Evolutionary conservation across 2,888 invertebrate genomes (phyloP).

Genomic region (Esperia sulphurella): DNA sequence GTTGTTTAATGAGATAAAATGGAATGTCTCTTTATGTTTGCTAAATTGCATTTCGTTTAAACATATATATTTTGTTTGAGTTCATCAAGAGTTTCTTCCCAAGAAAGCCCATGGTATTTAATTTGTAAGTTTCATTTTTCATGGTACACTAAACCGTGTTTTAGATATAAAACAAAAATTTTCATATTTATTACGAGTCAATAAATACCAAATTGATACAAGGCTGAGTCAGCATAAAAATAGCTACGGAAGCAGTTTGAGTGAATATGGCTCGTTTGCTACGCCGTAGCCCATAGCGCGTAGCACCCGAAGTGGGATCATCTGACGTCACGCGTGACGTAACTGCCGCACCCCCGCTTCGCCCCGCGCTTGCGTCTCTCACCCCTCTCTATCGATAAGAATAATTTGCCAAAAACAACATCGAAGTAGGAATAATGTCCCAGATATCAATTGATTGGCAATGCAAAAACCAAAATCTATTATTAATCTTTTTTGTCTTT

Average conservation of each 20-base stretch:
- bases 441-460: too few species aligned
- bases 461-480: too few species aligned
- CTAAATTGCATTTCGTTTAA: too few species aligned
- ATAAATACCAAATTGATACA: not conserved
- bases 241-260: conserved; percentile 17
- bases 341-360: conserved; percentile 52
- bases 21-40: too few species aligned
- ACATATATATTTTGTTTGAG: too few species aligned
- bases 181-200: not conserved
- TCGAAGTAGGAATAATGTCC: not conserved
- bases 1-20: too few species aligned
- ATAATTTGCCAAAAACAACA: conserved; percentile 48
- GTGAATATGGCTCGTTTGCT: conserved; percentile 25
- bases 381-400: conserved; percentile 35
- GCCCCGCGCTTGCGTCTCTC: conserved; percentile 43
- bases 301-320: conserved; percentile 13
- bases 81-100: too few species aligned
- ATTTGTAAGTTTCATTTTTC: too few species aligned
- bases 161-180: not conserved
- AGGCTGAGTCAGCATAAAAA: conserved; percentile 14
- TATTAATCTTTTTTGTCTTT: too few species aligned
- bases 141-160: not conserved
- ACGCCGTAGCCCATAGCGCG: conserved; percentile 29
- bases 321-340: conserved; percentile 64
- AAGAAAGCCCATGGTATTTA: too few species aligned